Conservation (phyloP, 2,797 vertebrate species). For the Bovichtus diacanthus region DNA sequence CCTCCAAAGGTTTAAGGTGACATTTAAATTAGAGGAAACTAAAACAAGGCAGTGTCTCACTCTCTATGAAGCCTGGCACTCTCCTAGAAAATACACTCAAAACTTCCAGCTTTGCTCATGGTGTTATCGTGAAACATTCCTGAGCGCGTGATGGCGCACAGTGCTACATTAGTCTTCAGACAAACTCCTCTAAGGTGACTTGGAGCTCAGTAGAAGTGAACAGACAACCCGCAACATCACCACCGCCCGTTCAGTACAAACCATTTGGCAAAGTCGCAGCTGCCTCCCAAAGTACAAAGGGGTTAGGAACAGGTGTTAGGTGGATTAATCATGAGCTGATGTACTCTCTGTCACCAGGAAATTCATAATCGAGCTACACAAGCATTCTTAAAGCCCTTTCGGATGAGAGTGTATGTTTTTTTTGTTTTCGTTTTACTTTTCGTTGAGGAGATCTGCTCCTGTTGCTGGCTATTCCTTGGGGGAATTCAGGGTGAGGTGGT, state of each 20-base stretch:
- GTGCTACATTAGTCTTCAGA: constrained; percentile 49
- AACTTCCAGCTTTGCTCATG: constrained; percentile 47
- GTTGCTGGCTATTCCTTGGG: constrained; percentile 73
- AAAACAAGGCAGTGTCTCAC: constrained; percentile 60
- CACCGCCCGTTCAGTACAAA: constrained; percentile 13
- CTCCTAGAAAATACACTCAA: constrained; percentile 46
- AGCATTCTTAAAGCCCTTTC: constrained; percentile 75
- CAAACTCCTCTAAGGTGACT: constrained; percentile 48
- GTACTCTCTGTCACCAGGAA: constrained; percentile 48
- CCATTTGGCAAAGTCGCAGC: constrained; percentile 58
- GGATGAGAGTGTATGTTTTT: constrained; percentile 53
- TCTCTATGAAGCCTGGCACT: constrained; percentile 51
- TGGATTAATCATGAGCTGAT: constrained; percentile 49
- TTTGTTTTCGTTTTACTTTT: constrained; percentile 34
- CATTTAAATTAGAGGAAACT: constrained; percentile 66
- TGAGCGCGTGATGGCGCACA: constrained; percentile 33
- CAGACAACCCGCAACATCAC: constrained; percentile 30
- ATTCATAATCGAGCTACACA: constrained; percentile 55
- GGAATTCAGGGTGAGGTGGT: constrained; percentile 78
- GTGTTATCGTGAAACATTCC: constrained; percentile 71
- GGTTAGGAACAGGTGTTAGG: constrained; percentile 50
- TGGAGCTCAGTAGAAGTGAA: constrained; percentile 47
- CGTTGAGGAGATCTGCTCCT: constrained; percentile 66
- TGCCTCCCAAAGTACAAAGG: constrained; percentile 67
- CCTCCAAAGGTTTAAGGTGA: constrained; percentile 81